A percentile compares a stretch with the other conserved stretches of the same genome.
These are phyloP conservation scores for Pollenia angustigena DNA, from an alignment of 2,888 invertebrate species.

Conservation along the genomic window DNA sequence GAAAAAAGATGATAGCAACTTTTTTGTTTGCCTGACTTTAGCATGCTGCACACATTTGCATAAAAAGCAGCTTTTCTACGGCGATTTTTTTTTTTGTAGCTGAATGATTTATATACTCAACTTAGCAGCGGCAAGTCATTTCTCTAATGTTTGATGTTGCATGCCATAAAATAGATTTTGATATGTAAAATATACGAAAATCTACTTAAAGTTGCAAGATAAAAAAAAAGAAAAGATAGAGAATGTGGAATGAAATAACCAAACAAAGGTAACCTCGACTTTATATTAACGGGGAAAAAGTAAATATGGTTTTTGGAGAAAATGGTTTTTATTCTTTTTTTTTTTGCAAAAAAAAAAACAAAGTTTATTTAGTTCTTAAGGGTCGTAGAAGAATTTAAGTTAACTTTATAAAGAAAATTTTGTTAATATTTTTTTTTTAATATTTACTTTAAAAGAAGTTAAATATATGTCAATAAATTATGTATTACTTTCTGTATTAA, in stretches of 20 bases:
- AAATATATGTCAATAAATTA: no score
- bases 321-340: no score
- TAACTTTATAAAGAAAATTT: no score
- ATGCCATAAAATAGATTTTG: conserved; percentile 63
- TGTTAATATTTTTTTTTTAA: no score
- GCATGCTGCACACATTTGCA: conserved; percentile 63
- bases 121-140: conserved; percentile 71
- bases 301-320: conserved; percentile 27
- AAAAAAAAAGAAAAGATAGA: neutral
- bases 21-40: conserved; percentile 61
- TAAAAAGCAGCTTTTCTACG: conserved; percentile 52
- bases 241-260: conserved; percentile 10
- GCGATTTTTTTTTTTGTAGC: neutral
- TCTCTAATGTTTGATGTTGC: conserved; percentile 72
- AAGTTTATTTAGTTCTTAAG: no score
- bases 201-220: conserved; percentile 47
- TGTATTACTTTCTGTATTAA: no score
- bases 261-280: conserved; percentile 50
- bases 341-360: no score
- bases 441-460: no score
- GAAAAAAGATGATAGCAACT: conserved; percentile 44
- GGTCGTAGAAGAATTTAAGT: no score
- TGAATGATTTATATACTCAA: conserved; percentile 72
- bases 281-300: conserved; percentile 17
- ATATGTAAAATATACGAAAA: conserved; percentile 65